Evolutionary conservation across 1,140 invertebrate species (phyloP).

Genomic region (Heliconius himera): DNA sequence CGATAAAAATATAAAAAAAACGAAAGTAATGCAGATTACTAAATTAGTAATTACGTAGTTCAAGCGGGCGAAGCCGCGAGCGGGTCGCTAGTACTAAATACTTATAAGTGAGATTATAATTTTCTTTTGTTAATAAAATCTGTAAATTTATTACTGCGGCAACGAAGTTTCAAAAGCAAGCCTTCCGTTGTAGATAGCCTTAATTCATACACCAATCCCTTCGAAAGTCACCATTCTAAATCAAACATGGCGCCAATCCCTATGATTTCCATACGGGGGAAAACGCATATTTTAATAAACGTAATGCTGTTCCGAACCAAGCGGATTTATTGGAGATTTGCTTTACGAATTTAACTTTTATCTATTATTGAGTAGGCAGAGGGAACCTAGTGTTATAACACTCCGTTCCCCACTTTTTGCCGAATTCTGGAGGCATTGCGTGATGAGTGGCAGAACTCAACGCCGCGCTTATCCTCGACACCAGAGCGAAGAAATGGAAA

Average conservation of each 20-base stretch:
- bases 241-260: slow-evolving; percentile 66
- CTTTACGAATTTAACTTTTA: slow-evolving; percentile 7
- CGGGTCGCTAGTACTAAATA: background rate
- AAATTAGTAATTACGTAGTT: too few species aligned
- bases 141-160: slow-evolving; percentile 58
- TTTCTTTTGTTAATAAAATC: slow-evolving; percentile 44
- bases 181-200: slow-evolving; percentile 59
- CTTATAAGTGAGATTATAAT: slow-evolving; percentile 28
- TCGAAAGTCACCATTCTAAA: slow-evolving; percentile 74
- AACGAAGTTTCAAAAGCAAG: slow-evolving; percentile 54
- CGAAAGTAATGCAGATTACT: too few species aligned
- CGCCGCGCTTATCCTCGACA: too few species aligned
- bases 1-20: too few species aligned
- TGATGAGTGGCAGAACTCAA: too few species aligned
- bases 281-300: slow-evolving; percentile 70
- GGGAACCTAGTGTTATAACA: too few species aligned
- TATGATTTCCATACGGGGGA: slow-evolving; percentile 55
- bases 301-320: slow-evolving; percentile 56
- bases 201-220: slow-evolving; percentile 58
- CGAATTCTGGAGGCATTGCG: too few species aligned
- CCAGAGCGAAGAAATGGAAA: too few species aligned
- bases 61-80: too few species aligned
- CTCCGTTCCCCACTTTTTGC: too few species aligned
- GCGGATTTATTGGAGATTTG: slow-evolving; percentile 56
- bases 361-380: background rate